Evolutionary conservation across 2,113 vertebrate species (phyloP).

Genomic region (Oreochromis spilurus): DNA sequence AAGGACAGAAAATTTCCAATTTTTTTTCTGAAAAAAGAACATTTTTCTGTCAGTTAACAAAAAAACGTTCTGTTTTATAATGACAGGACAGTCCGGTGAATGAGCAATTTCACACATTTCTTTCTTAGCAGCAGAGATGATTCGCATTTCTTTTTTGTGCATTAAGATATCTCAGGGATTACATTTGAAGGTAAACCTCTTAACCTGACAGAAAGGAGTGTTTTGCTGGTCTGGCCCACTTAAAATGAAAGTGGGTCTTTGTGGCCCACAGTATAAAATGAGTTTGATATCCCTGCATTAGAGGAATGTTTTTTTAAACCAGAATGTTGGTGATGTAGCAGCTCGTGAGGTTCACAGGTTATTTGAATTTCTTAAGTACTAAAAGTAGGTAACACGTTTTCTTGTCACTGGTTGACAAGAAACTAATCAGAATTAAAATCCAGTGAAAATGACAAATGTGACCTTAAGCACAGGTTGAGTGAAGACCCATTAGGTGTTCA

Average conservation of each 20-base stretch:
- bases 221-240: not conserved
- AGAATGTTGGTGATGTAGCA: not conserved
- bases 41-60: not conserved
- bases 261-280: not conserved
- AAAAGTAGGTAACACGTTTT: accelerated
- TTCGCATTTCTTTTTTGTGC: accelerated
- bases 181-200: not conserved
- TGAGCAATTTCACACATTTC: not conserved
- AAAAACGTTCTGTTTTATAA: accelerated
- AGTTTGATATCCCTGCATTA: not conserved
- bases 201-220: not conserved
- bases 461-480: accelerated
- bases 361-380: accelerated
- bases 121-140: not conserved
- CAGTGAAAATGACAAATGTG: not conserved
- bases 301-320: not conserved
- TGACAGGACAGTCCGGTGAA: not conserved
- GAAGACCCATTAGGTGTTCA: not conserved
- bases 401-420: not conserved
- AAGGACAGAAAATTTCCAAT: not conserved
- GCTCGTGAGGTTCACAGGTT: not conserved
- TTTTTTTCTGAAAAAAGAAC: not conserved
- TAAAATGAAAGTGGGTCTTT: not conserved
- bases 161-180: not conserved
- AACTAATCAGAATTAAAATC: not conserved